These are phyloP conservation scores for Neoarius graeffei DNA, from an alignment of 2,113 vertebrate species.

Conservation along the genomic window DNA sequence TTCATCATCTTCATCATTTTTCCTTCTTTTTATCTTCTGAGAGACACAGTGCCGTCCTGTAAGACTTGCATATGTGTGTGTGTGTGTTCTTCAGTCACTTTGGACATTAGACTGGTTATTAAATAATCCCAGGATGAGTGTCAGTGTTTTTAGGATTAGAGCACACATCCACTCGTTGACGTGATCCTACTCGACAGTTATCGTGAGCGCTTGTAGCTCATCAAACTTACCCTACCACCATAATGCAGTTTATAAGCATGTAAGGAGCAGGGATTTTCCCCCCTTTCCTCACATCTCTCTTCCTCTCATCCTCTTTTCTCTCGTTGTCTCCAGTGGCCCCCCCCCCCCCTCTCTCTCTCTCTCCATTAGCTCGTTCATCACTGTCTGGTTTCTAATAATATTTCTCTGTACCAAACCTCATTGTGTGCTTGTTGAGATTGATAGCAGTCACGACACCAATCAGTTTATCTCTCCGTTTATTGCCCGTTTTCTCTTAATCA, in stretches of 20 bases:
- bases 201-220: not conserved
- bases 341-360: not conserved
- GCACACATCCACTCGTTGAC: not conserved
- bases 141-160: constrained; percentile 13
- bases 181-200: not conserved
- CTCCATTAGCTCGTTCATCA: constrained; percentile 73
- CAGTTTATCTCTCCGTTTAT: constrained; percentile 81
- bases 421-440: constrained; percentile 80
- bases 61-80: not conserved
- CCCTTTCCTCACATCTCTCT: constrained; percentile 57
- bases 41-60: not conserved
- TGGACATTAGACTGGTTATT: not conserved
- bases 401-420: constrained; percentile 81
- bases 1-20: not conserved
- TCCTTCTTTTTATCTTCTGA: not conserved
- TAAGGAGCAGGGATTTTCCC: constrained; percentile 27
- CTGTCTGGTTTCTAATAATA: constrained; percentile 84
- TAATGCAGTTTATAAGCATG: constrained; percentile 24
- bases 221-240: not conserved
- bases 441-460: constrained; percentile 81
- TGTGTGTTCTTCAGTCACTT: not conserved
- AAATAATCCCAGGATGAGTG: constrained; percentile 31
- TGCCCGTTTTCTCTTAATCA: constrained; percentile 81
- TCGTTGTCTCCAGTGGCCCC: constrained; percentile 2
- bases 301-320: constrained; percentile 33